Conservation (phyloP, 2,797 vertebrate genomes). For the Dendrocincla tyrannina region DNA sequence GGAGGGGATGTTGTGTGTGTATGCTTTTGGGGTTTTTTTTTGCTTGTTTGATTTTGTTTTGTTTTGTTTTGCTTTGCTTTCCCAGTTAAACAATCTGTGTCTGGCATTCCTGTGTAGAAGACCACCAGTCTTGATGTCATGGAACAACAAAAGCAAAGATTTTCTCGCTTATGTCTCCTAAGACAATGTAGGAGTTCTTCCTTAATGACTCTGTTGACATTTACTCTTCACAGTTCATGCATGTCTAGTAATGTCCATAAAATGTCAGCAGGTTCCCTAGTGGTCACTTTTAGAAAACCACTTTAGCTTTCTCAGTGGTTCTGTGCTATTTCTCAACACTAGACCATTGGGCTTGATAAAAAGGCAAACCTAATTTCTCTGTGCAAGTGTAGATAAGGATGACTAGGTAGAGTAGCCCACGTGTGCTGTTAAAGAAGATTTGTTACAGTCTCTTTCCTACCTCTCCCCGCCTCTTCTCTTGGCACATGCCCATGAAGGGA, state of each 20-base stretch:
- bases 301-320: background rate
- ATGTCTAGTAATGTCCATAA: conserved; percentile 66
- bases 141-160: background rate
- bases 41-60: background rate
- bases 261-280: conserved; percentile 66
- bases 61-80: background rate
- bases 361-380: background rate
- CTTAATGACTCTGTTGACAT: conserved; percentile 55
- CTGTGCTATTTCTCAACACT: background rate
- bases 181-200: conserved; percentile 28
- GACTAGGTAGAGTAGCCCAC: background rate
- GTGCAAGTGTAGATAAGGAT: background rate
- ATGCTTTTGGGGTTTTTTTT: background rate
- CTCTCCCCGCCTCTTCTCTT: background rate
- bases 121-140: background rate
- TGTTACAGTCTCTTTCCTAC: background rate
- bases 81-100: background rate
- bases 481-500: background rate
- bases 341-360: background rate
- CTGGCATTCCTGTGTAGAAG: background rate
- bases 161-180: conserved; percentile 12
- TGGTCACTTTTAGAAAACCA: background rate
- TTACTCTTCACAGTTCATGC: conserved; percentile 49
- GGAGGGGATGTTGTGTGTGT: too few relatives aligned
- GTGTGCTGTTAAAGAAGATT: background rate